Evolutionary conservation across 2,797 vertebrate species (phyloP).

Genomic region (Pyrrhura leucotis): DNA sequence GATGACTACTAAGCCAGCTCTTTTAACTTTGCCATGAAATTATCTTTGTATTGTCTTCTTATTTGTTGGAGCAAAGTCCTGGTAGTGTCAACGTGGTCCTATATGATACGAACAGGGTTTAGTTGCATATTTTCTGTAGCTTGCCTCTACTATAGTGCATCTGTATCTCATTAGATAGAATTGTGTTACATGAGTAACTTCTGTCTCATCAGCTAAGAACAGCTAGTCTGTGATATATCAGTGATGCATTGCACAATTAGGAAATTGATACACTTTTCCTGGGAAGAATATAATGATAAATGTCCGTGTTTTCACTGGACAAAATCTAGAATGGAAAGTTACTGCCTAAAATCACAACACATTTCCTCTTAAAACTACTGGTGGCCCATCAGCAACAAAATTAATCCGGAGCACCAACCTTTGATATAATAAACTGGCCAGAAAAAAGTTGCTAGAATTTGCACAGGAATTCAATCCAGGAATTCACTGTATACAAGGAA

Average conservation of each 20-base stretch:
- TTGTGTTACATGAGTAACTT: not conserved
- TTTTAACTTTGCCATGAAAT: not conserved
- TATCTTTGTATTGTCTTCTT: not conserved
- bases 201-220: not conserved
- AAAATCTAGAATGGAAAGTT: not conserved
- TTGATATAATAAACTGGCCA: not conserved
- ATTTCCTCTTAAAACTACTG: not conserved
- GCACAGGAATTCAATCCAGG: not conserved
- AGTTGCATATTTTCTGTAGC: not conserved
- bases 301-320: not conserved
- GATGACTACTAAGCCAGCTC: not conserved
- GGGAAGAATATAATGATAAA: not conserved
- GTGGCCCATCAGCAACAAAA: not conserved
- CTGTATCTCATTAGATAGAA: not conserved
- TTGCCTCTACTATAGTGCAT: fast-evolving
- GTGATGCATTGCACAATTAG: not conserved
- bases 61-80: not conserved
- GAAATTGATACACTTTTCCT: not conserved
- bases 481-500: not conserved
- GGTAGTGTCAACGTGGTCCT: not conserved
- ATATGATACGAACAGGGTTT: fast-evolving
- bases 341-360: not conserved
- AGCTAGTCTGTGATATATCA: not conserved
- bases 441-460: not conserved
- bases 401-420: not conserved